A percentile compares a stretch with the other conserved stretches of the same genome.
phyloP scores from a whole-genome alignment of 2,113 vertebrate genomes.

The Tenebrosternarchus preto region DNA sequence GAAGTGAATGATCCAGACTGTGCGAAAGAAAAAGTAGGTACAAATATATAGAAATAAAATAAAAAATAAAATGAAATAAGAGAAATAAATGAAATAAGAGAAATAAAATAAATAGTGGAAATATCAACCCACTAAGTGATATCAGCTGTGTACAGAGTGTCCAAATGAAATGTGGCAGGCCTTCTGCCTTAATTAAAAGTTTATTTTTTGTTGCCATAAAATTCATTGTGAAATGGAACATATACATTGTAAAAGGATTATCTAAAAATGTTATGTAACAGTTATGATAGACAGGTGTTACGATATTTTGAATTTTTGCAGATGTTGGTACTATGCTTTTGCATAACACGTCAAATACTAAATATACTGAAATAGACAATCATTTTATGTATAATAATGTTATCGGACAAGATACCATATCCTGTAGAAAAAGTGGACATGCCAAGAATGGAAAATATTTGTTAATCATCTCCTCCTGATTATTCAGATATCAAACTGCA shows the following conservation, averaged over 20 bases:
- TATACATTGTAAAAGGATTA: not conserved
- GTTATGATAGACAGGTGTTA: not conserved
- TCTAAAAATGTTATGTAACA: not conserved
- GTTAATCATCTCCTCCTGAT: not conserved
- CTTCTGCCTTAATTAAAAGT: not conserved
- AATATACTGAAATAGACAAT: no score
- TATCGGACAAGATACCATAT: not conserved
- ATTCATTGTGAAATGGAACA: not conserved
- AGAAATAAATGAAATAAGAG: no score
- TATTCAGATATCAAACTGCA: not conserved
- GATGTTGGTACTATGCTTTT: no score
- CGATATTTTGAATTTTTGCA: not conserved
- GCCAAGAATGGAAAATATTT: not conserved
- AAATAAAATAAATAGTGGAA: no score
- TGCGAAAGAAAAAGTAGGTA: no score
- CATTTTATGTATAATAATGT: no score
- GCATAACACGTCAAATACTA: no score
- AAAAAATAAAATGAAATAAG: no score
- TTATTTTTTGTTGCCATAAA: not conserved
- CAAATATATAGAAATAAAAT: no score
- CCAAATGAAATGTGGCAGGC: not conserved
- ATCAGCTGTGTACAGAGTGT: no score
- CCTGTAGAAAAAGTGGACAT: not conserved
- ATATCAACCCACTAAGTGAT: not conserved
- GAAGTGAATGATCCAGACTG: no score